These are phyloP conservation scores for Cirrhinus mrigala DNA, from an alignment of 2,797 vertebrate species.

Conservation along the genomic window DNA sequence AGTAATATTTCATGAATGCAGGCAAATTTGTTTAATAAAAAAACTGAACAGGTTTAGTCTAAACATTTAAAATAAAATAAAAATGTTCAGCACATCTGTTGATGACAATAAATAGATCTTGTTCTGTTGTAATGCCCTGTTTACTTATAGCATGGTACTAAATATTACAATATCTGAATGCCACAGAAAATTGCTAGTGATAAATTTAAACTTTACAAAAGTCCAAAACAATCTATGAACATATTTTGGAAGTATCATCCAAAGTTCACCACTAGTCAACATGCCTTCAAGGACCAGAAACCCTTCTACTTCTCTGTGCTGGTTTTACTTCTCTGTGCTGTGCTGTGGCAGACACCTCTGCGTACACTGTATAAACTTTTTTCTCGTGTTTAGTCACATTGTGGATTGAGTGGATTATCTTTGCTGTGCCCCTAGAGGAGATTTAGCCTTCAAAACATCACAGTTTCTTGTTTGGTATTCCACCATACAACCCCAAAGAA, in stretches of 20 bases:
- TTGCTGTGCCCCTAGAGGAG: slow-evolving; percentile 34
- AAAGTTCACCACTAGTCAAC: too few species aligned
- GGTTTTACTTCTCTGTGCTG: background rate
- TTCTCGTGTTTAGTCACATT: slow-evolving; percentile 26
- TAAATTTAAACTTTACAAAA: background rate
- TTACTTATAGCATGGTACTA: background rate
- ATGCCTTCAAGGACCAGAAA: background rate
- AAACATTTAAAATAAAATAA: background rate
- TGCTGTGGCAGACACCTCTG: slow-evolving; percentile 11
- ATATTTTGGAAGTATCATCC: background rate
- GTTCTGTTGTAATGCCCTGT: background rate
- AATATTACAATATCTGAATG: background rate
- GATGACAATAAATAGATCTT: background rate
- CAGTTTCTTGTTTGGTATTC: slow-evolving; percentile 12
- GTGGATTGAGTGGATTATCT: slow-evolving; percentile 50
- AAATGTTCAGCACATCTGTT: background rate
- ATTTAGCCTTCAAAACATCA: slow-evolving; percentile 25
- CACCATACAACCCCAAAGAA: slow-evolving; percentile 6
- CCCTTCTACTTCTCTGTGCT: background rate
- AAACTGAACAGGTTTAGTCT: background rate
- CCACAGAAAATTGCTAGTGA: too few species aligned
- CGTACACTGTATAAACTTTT: background rate
- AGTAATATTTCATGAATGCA: background rate
- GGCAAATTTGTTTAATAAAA: background rate
- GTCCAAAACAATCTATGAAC: background rate